Percentiles rank a stretch among this genome's conserved stretches.
Conservation (phyloP, 2,113 vertebrate genomes). For the Amphilophus citrinellus region DNA sequence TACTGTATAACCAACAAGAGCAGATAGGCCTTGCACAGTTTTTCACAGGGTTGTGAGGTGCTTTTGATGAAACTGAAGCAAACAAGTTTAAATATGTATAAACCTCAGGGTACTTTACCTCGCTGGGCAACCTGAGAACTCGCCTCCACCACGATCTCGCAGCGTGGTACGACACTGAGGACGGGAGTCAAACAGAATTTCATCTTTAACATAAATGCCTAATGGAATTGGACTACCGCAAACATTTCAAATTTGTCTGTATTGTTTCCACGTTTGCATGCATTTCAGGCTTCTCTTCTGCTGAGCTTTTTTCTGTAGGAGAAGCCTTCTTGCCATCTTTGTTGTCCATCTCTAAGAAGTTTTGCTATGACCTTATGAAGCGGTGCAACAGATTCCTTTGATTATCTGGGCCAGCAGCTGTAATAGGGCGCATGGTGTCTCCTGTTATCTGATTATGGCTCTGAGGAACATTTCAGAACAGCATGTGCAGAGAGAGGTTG, state of each 20-base stretch:
- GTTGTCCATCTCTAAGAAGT: not conserved
- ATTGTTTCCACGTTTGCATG: not conserved
- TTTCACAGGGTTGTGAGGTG: slow-evolving; percentile 25
- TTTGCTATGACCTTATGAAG: slow-evolving; percentile 26
- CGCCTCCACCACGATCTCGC: slow-evolving; percentile 35
- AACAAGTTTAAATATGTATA: slow-evolving; percentile 74
- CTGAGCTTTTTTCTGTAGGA: not conserved
- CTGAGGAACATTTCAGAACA: slow-evolving; percentile 33
- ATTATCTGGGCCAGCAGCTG: slow-evolving; percentile 31
- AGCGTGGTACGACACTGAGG: not conserved
- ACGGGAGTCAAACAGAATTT: slow-evolving; percentile 49
- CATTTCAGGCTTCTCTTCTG: not conserved
- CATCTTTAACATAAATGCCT: slow-evolving; percentile 41
- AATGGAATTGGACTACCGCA: slow-evolving; percentile 13
- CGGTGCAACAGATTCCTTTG: slow-evolving; percentile 36
- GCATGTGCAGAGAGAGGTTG: slow-evolving; percentile 26
- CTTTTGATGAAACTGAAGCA: slow-evolving; percentile 67
- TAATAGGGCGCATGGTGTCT: slow-evolving; percentile 72
- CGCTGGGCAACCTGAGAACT: slow-evolving; percentile 69
- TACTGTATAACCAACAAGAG: not conserved
- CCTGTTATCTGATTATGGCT: slow-evolving; percentile 59
- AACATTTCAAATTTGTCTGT: not conserved
- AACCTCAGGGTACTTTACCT: slow-evolving; percentile 59
- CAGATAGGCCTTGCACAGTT: not conserved
- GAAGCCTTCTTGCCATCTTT: not conserved